Base-by-base conservation (phyloP, 2,888 invertebrate genomes). In the Odontocolon sp. region DNA sequence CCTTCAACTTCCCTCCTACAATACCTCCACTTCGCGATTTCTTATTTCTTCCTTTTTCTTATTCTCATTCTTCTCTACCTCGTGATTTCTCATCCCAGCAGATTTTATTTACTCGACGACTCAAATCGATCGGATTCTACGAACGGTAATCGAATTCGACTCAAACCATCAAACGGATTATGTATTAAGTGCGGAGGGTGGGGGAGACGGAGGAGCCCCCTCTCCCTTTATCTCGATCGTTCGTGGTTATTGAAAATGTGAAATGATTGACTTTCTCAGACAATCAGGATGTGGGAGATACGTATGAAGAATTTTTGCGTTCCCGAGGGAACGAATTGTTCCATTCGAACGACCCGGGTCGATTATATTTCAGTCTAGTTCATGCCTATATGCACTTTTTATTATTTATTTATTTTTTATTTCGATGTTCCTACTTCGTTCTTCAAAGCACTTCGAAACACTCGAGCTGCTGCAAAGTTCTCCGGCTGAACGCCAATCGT, bases 401-500 rank as follows among this genome's bases (percentile, higher is more conserved):
- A n/a, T 36, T 16, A 0, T 36, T 42, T 54, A 23, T 42, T n/a
- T 64, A 50, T 40, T 47, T 14, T 57, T 21, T 68, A 31, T 16
- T 18, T 33, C 21, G 23, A 18, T 21, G 21, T 68, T 47, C 16
- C 6, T 21, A 42, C 52, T 4, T 28, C 31, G 42, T 54, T 52
- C 68, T 73, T 57, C 50, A 84, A 87, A 85, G 85, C 81, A 83
- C 84, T 86, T 85, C 83, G 83, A 86, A 87, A 86, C 85, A 86
- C 85, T 80, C 82, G 80, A 78, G 77, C 80, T 47, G 70, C 78
- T 83, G n/a, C n/a, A n/a, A n/a, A n/a, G n/a, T n/a, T n/a, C n/a
- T n/a, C n/a, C n/a, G n/a, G n/a, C n/a, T n/a, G n/a, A n/a, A n/a
- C n/a, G n/a, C n/a, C n/a, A n/a, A n/a, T n/a, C n/a, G n/a, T n/a